phyloP scores from a whole-genome alignment of 2,888 invertebrate genomes.

The Pilophorus perplexus region DNA sequence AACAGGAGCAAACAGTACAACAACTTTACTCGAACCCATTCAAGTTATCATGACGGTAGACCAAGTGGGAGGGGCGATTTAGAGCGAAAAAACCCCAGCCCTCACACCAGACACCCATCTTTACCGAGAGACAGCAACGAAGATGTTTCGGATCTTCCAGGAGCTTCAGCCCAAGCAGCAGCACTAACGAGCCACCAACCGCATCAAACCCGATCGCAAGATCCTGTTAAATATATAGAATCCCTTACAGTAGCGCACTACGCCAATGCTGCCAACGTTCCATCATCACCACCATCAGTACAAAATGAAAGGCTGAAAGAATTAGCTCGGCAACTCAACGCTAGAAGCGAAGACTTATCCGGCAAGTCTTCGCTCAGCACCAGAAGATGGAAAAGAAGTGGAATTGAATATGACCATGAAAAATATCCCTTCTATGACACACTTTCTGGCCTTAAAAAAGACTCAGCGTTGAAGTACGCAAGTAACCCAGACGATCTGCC shows the following conservation, averaged over 20 bases:
- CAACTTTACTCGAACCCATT: conserved; percentile 20
- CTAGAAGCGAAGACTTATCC: conserved; percentile 13
- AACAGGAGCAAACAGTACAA: conserved; percentile 9
- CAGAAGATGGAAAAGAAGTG: conserved; percentile 17
- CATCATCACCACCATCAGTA: conserved; percentile 39
- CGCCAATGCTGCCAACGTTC: conserved; percentile 43
- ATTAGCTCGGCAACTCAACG: conserved; percentile 47
- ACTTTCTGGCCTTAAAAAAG: conserved; percentile 51
- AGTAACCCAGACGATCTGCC: conserved; percentile 64
- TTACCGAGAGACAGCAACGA: conserved; percentile 43
- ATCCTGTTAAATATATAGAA: conserved; percentile 47
- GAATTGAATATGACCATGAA: conserved; percentile 48
- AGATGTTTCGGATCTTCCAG: not conserved
- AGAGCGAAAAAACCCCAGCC: conserved; percentile 15
- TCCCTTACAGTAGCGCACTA: conserved; percentile 49
- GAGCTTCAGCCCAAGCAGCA: not conserved
- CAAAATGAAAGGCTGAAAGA: conserved; percentile 47
- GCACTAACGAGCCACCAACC: not conserved
- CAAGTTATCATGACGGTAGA: not conserved
- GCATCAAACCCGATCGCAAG: not conserved
- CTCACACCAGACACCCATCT: conserved; percentile 44
- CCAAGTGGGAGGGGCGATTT: not conserved
- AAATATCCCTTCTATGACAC: conserved; percentile 68
- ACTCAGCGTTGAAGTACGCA: conserved; percentile 67
- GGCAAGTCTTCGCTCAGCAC: not conserved